Base-by-base conservation (phyloP, 2,113 vertebrate genomes). In the Gymnocephalus cernua region DNA sequence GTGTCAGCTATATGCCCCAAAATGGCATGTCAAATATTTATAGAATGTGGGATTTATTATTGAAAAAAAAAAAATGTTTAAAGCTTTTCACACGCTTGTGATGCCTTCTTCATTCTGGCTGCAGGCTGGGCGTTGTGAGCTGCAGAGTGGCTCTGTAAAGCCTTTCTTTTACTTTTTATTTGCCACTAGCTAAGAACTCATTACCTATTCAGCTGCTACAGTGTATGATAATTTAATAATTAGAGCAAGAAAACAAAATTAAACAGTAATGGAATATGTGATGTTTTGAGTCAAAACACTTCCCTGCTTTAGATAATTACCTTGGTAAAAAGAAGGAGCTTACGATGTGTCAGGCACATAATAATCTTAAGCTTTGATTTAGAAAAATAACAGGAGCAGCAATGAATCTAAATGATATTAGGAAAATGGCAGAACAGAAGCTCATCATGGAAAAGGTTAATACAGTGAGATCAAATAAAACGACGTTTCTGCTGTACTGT, bases 201-300 rank as follows among this genome's bases (percentile, higher is more conserved):
- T 84, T 44, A 23, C 47, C 72, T 74, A 80, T 86, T 89, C 86
- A 57, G 51, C 29, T 57, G 56, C 29, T 51, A 0, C 57, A 35
- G 9, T 66, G 27, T 63, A 56, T 79, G 41, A 61, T 78, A 85
- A 87, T 84, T 84, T 75, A 54, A 86, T 89, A 78, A 84, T 91
- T 88, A 86, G 54, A 82, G 62, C 64, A 50, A 74, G 64, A 58
- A 80, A 83, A 84, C 54, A 58, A 73, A 84, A 86, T 78, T 25
- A 90, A 87, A 82, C 15, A 64, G 29, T 66, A 51, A 76, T 80
- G 61, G 51, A 77, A 85, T 84, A 69, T 85, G 78, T 69, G 25
- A 84, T 67, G 59, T 77, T 83, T 73, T 21, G 13, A 70, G 14
- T 50, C 63, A 27, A 66, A 83, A 86, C 57, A 51, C 15, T 51